These are phyloP conservation scores for Lepus timidus DNA, from an alignment of 2,113 vertebrate genomes.

Conservation along the genomic window DNA sequence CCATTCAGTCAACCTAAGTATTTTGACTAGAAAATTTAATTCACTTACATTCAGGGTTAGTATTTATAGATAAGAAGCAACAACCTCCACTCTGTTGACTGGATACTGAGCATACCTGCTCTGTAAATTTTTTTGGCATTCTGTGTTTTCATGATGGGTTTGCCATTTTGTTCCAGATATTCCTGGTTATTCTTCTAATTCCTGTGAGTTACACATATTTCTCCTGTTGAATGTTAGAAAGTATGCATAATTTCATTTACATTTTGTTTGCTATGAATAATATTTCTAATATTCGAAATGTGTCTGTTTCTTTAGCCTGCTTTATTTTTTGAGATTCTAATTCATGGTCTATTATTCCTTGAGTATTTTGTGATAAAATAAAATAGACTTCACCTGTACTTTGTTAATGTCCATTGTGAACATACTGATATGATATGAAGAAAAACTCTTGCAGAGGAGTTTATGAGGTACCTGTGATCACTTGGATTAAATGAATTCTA, in stretches of 20 bases:
- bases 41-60: too few relatives aligned
- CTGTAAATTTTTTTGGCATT: neutral
- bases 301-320: neutral
- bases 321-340: constrained; percentile 7
- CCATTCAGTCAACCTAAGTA: too few relatives aligned
- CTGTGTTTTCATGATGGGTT: neutral
- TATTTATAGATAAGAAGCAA: too few relatives aligned
- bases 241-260: neutral
- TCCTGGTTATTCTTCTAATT: neutral
- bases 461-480: neutral
- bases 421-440: neutral
- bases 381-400: neutral
- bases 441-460: neutral
- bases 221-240: neutral
- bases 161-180: neutral
- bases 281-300: neutral
- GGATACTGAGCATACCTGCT: too few relatives aligned
- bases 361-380: neutral
- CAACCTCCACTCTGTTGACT: too few relatives aligned
- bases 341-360: neutral
- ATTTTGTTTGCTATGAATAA: neutral
- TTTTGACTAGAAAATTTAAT: too few relatives aligned
- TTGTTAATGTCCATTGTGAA: neutral
- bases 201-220: neutral
- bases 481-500: neutral